phyloP scores from a whole-genome alignment of 2,113 vertebrate genomes.

The Silurus glanis region DNA sequence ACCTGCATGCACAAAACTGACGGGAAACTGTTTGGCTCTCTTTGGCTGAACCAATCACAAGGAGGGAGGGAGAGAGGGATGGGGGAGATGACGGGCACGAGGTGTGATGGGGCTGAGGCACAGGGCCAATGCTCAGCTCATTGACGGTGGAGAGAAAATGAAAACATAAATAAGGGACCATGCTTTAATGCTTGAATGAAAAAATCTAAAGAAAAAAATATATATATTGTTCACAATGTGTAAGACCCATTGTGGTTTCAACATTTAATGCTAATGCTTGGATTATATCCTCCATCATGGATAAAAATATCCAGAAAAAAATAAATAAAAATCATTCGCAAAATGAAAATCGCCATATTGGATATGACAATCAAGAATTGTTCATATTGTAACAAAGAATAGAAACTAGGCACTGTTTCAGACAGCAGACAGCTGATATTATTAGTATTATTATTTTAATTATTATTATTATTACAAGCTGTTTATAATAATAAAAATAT shows the following conservation, averaged over 20 bases:
- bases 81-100: conserved; percentile 70
- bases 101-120: conserved; percentile 60
- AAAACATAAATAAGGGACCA: conserved; percentile 62
- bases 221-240: background rate
- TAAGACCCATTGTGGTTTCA: background rate
- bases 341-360: background rate
- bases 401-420: background rate
- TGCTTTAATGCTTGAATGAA: conserved; percentile 18
- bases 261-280: background rate
- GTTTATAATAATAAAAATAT: too few relatives aligned
- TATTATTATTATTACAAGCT: background rate
- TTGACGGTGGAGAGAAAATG: conserved; percentile 63
- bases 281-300: background rate
- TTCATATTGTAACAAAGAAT: background rate
- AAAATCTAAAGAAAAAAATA: background rate
- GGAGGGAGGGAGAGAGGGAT: conserved; percentile 75
- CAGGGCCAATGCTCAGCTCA: conserved; percentile 68
- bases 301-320: background rate
- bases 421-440: background rate
- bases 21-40: conserved; percentile 85
- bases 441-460: too few relatives aligned
- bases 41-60: conserved; percentile 87
- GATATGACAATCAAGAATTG: background rate
- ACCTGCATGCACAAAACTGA: conserved; percentile 98
- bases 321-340: background rate